Base-by-base conservation (phyloP, 1,140 invertebrate species). In the Mya arenaria region DNA sequence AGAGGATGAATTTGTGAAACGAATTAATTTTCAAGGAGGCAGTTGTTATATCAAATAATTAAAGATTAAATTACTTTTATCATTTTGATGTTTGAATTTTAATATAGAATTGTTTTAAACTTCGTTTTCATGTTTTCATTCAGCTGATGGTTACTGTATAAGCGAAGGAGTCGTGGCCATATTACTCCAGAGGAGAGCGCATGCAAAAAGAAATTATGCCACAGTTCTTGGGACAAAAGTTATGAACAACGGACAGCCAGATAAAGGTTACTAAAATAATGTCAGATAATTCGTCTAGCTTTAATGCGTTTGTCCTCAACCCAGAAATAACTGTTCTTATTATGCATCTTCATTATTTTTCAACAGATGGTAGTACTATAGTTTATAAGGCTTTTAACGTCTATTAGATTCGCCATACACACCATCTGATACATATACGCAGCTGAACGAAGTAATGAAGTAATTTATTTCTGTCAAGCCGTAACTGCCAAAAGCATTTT, bases 221-320 rank as follows among this genome's bases (percentile, higher is more conserved):
- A 96, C 96, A 0, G 94, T 99, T 39, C 92, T 98, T 23, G 96
- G 97, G 88, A 95, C 96, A 0, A 96, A 96, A 90, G 96, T 94
- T 10, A 99, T 99, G 90, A 96, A 95, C 0, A 98, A 99, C 91
- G 98, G 97, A 0, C 93, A 95, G 92, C 99, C 99, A 93, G 90
- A 94, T 72, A 90, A 94, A 88, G 94, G 94, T 90, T 63, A 63
- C 44, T 25, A 60, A n/a, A 58, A 83, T 30, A 77, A 83, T 66
- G 72, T 82, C n/a, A n/a, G n/a, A n/a, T n/a, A n/a, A n/a, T n/a
- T n/a, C n/a, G n/a, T n/a, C n/a, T n/a, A n/a, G n/a, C n/a, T n/a
- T n/a, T n/a, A n/a, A n/a, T n/a, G n/a, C n/a, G n/a, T n/a, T n/a
- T n/a, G n/a, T n/a, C n/a, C n/a, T n/a, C n/a, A n/a, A n/a, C n/a